Conservation (phyloP, 1,140 invertebrate genomes). For the Saccostrea cuccullata region DNA sequence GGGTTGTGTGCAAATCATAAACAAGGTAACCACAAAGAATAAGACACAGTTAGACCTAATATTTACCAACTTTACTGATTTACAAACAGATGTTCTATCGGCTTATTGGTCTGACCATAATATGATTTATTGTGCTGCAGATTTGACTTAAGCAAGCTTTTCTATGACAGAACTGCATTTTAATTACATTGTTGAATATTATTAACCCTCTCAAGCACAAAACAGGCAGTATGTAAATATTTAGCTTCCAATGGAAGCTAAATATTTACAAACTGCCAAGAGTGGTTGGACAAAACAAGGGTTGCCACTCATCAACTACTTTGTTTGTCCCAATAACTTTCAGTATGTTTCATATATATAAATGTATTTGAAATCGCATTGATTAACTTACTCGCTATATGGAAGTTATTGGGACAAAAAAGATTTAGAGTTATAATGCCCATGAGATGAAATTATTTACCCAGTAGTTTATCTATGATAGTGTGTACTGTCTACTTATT, state of each 20-base stretch:
- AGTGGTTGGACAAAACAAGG: slow-evolving; percentile 1
- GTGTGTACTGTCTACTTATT: too few species aligned
- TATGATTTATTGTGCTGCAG: slow-evolving; percentile 31
- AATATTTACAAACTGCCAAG: slow-evolving; percentile 23
- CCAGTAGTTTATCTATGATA: too few species aligned
- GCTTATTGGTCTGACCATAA: slow-evolving; percentile 51
- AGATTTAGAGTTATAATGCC: too few species aligned
- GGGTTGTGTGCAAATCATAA: slow-evolving; percentile 25
- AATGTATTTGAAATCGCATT: too few species aligned
- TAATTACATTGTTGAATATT: neutral
- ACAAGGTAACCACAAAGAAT: slow-evolving; percentile 30
- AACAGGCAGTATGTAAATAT: neutral
- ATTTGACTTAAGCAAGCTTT: neutral
- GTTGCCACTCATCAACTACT: slow-evolving; percentile 17
- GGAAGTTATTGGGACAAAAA: too few species aligned
- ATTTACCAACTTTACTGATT: slow-evolving; percentile 16
- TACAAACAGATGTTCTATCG: slow-evolving; percentile 35
- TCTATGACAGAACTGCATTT: neutral
- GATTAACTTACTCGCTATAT: too few species aligned
- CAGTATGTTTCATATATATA: too few species aligned
- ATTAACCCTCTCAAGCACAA: neutral
- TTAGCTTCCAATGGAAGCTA: neutral
- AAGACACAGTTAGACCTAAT: slow-evolving; percentile 25
- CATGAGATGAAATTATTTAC: too few species aligned
- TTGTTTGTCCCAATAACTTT: too few species aligned